Conservation (phyloP, 2,113 vertebrate species). For the Cynopterus brachyotis region DNA sequence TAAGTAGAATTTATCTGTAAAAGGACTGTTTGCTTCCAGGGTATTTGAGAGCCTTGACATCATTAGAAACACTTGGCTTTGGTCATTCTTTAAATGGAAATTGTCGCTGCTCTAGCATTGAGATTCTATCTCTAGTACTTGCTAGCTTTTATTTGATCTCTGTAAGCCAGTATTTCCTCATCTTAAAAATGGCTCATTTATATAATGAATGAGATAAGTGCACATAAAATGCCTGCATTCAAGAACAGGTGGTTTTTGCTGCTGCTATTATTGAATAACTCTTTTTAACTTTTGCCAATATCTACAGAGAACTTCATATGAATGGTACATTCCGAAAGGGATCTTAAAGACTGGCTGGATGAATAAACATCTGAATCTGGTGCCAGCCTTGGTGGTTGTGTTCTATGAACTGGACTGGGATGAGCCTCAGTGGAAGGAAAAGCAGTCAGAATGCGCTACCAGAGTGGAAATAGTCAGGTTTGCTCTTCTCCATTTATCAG, state of each 20-base stretch:
- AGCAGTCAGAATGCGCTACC: slow-evolving; percentile 96
- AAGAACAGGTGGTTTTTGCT: not conserved
- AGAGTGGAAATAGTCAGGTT: slow-evolving; percentile 98
- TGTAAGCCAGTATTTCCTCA: not conserved
- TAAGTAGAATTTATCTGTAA: not conserved
- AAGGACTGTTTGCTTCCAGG: not conserved
- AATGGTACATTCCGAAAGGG: slow-evolving; percentile 99
- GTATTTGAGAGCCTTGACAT: not conserved
- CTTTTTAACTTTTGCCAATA: not conserved
- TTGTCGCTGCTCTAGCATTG: not conserved
- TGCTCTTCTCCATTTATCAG: not conserved
- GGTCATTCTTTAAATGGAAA: not conserved
- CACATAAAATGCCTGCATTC: not conserved
- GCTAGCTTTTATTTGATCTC: not conserved
- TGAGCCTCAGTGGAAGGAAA: slow-evolving; percentile 97
- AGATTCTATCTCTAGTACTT: not conserved
- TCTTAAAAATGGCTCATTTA: not conserved
- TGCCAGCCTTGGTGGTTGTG: slow-evolving; percentile 96
- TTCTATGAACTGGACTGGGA: slow-evolving; percentile 99
- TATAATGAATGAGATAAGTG: not conserved
- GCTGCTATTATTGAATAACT: not conserved
- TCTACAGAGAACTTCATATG: slow-evolving; percentile 94
- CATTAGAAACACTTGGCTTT: not conserved
- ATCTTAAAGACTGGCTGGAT: slow-evolving; percentile 99
- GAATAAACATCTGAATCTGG: slow-evolving; percentile 98